A percentile compares a stretch with the other conserved stretches of the same genome.
Evolutionary conservation across 1,140 invertebrate genomes (phyloP).

Genomic region (Delia radicum): DNA sequence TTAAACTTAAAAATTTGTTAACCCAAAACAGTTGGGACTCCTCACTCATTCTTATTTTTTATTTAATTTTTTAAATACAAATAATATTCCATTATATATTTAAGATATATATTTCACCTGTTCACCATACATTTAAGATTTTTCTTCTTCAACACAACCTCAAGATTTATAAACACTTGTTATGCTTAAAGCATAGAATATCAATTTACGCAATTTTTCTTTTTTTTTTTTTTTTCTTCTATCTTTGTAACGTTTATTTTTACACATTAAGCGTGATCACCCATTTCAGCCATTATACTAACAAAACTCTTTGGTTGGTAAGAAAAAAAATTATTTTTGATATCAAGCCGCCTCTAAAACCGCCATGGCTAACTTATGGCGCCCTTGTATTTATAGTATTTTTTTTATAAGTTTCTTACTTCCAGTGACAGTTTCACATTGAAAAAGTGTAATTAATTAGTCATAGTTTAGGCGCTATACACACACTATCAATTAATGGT

Average conservation of each 20-base stretch:
- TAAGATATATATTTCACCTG: background rate
- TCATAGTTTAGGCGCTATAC: constrained; percentile 23
- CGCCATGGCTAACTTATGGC: background rate
- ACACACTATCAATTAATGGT: constrained; percentile 10
- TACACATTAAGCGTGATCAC: background rate
- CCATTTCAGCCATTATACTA: background rate
- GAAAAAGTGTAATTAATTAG: constrained; percentile 50
- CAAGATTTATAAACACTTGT: constrained; percentile 11
- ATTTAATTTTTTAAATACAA: too few relatives aligned
- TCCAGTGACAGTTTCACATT: constrained; percentile 44
- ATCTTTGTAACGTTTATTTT: background rate
- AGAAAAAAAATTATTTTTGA: background rate
- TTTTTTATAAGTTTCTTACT: background rate
- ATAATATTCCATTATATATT: too few relatives aligned
- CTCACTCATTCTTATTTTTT: too few relatives aligned
- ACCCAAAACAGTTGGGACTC: too few relatives aligned
- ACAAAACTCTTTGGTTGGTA: background rate
- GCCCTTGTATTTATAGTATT: background rate
- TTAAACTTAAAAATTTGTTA: too few relatives aligned
- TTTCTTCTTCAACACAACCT: background rate
- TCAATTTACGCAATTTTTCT: constrained; percentile 15
- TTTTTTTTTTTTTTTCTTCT: background rate
- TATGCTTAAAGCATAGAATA: constrained; percentile 19
- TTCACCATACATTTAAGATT: background rate
- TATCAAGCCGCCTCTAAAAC: background rate